Percentiles rank a stretch among this genome's conserved stretches.
Evolutionary conservation across 2,888 invertebrate genomes (phyloP).

Genomic region (Eurois occulta): DNA sequence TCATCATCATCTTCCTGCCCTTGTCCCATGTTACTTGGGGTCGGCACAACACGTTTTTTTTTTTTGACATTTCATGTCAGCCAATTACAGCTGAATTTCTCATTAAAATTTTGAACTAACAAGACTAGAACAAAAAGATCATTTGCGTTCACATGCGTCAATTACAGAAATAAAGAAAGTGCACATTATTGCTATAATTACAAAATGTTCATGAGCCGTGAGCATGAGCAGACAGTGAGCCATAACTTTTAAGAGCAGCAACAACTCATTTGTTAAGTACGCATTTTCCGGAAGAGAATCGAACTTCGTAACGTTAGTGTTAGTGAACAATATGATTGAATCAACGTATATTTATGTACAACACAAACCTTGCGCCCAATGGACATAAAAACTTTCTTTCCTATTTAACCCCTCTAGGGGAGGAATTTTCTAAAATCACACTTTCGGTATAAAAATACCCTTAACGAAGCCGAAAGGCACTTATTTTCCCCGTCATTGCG

Average conservation of each 20-base stretch:
- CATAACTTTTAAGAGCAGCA: slow-evolving; percentile 27
- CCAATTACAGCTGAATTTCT: background rate
- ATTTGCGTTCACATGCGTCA: slow-evolving; percentile 19
- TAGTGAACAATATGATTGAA: background rate
- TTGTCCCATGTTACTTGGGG: no score
- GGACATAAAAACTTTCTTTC: no score
- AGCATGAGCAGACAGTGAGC: slow-evolving; percentile 13
- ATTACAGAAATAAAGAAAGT: slow-evolving; percentile 51
- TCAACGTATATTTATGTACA: background rate
- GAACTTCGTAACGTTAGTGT: slow-evolving; percentile 14
- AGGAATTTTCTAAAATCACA: background rate
- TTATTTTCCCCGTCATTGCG: no score
- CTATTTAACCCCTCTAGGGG: background rate
- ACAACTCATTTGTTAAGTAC: slow-evolving; percentile 24
- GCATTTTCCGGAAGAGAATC: slow-evolving; percentile 46
- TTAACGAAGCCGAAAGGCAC: no score
- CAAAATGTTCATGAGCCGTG: slow-evolving; percentile 44
- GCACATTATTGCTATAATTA: slow-evolving; percentile 47
- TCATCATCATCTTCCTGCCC: no score
- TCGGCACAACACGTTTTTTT: no score
- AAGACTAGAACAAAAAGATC: slow-evolving; percentile 7
- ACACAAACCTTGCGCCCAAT: background rate
- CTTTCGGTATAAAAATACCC: no score
- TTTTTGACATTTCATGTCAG: no score
- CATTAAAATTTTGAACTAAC: background rate